Base-by-base conservation (phyloP, 2,888 invertebrate genomes). In the Ferdinandea cuprea region DNA sequence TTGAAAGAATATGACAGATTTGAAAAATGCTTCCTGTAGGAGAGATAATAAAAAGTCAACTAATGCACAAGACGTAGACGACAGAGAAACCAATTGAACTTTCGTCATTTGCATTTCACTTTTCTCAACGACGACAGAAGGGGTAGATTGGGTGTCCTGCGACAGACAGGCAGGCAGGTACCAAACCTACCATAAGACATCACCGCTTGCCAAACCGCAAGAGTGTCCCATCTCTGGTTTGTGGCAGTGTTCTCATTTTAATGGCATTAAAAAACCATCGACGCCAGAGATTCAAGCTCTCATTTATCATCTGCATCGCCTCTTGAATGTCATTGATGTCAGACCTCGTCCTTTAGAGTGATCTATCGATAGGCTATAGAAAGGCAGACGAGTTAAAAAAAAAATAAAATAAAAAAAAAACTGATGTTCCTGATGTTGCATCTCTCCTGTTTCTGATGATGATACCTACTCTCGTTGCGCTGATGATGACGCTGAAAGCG, bases 281-380 rank as follows among this genome's bases (percentile, higher is more conserved):
- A 83, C 59, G 78, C 63, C 80, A 83, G 73, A 68, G 78, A 78
- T 66, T 42, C 63, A 30, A 44, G 46, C 73, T 61, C 78, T 78
- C 83, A 83, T 83, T 83, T 83, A 83, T 83, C 83, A 83, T 83
- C 78, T 72, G 78, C 83, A 83, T 72, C 72, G 72, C 83, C 83
- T 83, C 78, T 83, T 78, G 83, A 83, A 73, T 58, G 83, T 63
- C 77, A 83, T 78, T 83, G 83, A 77, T 83, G 83, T 83, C 84
- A 78, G 52, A 74, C 79, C 73, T 65, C 78, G 73, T 74, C 78
- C 79, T 84, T 74, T 48, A 37, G 59, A 69, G 73, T 79, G 68
- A 84, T 79, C 84, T 74, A 74, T 84, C 78, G 84, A 84, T 84
- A 68, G 83, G 72, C 77, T 69, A 77, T 48, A 72, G 48, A 72